Evolutionary conservation across 64 coral and sea anemone species (phyloP).

Genomic region (Dendrophyllia cribrosa): DNA sequence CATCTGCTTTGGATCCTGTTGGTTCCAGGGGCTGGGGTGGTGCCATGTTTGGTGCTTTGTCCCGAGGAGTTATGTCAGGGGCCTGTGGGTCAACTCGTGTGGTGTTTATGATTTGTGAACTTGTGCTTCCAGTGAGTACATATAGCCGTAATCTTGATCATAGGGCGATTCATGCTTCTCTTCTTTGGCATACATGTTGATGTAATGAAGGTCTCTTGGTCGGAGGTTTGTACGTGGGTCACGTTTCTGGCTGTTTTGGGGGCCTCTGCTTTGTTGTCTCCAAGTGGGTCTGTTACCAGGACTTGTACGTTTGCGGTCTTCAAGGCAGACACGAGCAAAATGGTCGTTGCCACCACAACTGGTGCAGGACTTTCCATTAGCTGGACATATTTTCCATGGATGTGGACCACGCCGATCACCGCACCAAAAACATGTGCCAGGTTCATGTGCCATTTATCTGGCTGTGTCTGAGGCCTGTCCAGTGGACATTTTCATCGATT

Average conservation of each 20-base stretch:
- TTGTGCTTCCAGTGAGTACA: no score
- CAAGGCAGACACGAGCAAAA: slow-evolving; percentile 52
- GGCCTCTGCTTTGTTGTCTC: not conserved
- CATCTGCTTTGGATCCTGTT: not conserved
- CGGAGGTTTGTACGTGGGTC: slow-evolving; percentile 20
- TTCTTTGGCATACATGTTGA: no score
- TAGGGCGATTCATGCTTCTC: no score
- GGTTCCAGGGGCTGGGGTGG: not conserved
- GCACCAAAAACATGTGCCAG: slow-evolving; percentile 75
- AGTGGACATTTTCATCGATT: no score
- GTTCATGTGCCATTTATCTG: slow-evolving; percentile 74
- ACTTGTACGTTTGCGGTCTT: slow-evolving; percentile 19
- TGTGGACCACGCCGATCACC: slow-evolving; percentile 48
- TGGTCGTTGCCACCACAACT: slow-evolving; percentile 69
- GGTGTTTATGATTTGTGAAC: not conserved
- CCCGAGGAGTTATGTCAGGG: not conserved
- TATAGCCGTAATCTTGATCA: no score
- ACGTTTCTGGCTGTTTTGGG: not conserved
- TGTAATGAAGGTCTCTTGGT: slow-evolving; percentile 35
- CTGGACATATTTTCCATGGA: slow-evolving; percentile 57
- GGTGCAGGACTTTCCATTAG: slow-evolving; percentile 44
- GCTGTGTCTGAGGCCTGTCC: slow-evolving; percentile 62
- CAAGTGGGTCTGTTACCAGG: not conserved
- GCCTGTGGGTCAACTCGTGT: not conserved
- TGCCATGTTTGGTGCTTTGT: not conserved